Percentiles rank a stretch among this genome's conserved stretches.
Evolutionary conservation across 2,113 vertebrate species (phyloP).

Genomic region (Charadrius vociferus): DNA sequence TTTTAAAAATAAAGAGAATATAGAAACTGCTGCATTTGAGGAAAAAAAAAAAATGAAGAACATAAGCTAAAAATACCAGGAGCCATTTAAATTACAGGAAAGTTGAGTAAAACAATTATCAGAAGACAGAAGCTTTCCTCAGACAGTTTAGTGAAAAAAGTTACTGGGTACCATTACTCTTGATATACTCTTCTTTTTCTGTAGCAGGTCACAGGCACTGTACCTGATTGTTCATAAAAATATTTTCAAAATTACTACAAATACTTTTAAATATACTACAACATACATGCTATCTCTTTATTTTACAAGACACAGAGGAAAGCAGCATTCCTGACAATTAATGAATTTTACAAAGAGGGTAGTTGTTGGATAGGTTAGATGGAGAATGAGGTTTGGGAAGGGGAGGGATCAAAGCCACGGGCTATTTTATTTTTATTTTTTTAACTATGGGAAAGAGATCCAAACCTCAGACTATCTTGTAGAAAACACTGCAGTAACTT

Average conservation of each 20-base stretch:
- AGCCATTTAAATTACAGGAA: not conserved
- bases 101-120: not conserved
- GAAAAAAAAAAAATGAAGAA: not conserved
- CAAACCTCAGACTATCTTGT: not conserved
- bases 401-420: not conserved
- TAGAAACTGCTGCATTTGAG: not conserved
- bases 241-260: not conserved
- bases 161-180: not conserved
- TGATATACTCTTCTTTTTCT: not conserved
- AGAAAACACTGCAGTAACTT: slow-evolving; percentile 1
- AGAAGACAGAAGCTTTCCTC: not conserved
- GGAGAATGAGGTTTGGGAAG: not conserved
- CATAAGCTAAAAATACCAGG: not conserved
- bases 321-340: not conserved
- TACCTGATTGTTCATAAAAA: not conserved
- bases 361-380: not conserved
- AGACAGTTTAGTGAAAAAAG: not conserved
- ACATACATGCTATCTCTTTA: not conserved
- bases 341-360: not conserved
- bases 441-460: not conserved
- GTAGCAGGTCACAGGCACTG: not conserved
- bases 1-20: not conserved
- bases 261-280: not conserved
- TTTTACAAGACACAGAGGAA: not conserved
- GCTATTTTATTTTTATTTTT: not conserved